phyloP scores from a whole-genome alignment of 2,888 invertebrate genomes.

The Trachelus tabidus region DNA sequence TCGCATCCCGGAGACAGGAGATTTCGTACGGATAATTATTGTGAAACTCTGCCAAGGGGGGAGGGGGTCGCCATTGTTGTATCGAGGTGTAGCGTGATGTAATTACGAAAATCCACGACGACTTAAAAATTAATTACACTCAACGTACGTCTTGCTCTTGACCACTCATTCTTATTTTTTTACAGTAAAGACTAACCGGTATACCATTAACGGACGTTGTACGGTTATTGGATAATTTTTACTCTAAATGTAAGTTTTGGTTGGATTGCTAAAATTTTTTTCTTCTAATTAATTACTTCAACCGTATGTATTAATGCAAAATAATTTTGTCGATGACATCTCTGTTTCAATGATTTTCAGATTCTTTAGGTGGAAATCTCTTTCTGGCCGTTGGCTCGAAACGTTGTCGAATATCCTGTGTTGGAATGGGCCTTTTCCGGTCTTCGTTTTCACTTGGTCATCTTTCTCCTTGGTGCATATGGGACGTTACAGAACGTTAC shows the following conservation, averaged over 20 bases:
- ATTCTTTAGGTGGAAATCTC: neutral
- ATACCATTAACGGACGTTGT: conserved; percentile 5
- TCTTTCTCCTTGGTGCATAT: neutral
- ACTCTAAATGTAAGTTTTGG: neutral
- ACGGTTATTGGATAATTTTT: conserved; percentile 10
- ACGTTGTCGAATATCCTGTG: neutral
- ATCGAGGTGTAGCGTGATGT: conserved; percentile 47
- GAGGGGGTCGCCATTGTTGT: conserved; percentile 41
- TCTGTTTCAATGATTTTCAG: neutral
- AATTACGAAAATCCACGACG: conserved; percentile 10
- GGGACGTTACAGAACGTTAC: conserved; percentile 8
- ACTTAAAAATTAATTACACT: neutral
- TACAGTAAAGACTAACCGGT: neutral
- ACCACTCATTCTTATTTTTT: neutral
- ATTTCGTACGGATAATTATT: conserved; percentile 56
- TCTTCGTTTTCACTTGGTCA: conserved; percentile 18
- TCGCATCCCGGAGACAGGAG: conserved; percentile 44
- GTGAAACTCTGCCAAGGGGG: conserved; percentile 40
- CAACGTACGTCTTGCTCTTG: neutral
- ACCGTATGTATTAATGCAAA: neutral
- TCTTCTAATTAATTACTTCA: neutral
- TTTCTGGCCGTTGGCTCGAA: neutral
- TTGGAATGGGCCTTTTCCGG: conserved; percentile 18
- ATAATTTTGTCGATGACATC: neutral
- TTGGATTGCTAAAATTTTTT: neutral